Evolutionary conservation across 2,797 vertebrate genomes (phyloP), one percentile per base, ranked within the genome.

Genomic region (Calcarius lapponicus): DNA sequence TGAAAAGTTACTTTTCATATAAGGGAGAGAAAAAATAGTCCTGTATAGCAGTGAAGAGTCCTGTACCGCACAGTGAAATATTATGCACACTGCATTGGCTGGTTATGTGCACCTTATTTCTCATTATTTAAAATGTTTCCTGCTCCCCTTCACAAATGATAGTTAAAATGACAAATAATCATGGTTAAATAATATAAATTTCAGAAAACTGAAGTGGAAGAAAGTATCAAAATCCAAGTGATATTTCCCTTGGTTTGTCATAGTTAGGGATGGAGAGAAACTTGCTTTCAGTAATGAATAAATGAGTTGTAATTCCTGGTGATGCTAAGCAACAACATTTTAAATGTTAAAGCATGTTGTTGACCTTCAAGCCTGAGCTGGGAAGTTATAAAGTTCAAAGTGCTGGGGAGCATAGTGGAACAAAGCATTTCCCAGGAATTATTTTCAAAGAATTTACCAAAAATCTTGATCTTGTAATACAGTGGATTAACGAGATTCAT

Each of bases 281-380:
- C 20, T 83, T 75, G 14, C 22, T 73, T 91, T 91, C 51, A 47
- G 13, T 53, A 87, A 74, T 70, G 89, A 78, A 91, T 60, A 84
- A 82, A 80, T 57, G 16, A 80, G 31, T n/a, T 88, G 34, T 54
- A 93, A 71, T 80, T 90, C 60, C 45, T 42, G 31, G 54, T 73
- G 74, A 94, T 88, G 78, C 78, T 95, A 92, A 92, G 91, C 83
- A 93, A 53, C 73, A 91, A 10, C 57, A 47, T 48, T 53, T 84
- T 61, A 86, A 86, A 64, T 73, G 51, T 84, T 88, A 60, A 94
- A 82, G 51, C 9, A 43, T 26, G n/a, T 72, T 91, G 54, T 83
- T 84, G 88, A 94, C 66, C 58, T 95, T 95, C 80, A 92, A 11
- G 70, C 38, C 56, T 58, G 51, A 86, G 34, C 31, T 91, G 88